Evolutionary conservation across 1,140 invertebrate genomes (phyloP).

Genomic region (Ceratina calcarata): DNA sequence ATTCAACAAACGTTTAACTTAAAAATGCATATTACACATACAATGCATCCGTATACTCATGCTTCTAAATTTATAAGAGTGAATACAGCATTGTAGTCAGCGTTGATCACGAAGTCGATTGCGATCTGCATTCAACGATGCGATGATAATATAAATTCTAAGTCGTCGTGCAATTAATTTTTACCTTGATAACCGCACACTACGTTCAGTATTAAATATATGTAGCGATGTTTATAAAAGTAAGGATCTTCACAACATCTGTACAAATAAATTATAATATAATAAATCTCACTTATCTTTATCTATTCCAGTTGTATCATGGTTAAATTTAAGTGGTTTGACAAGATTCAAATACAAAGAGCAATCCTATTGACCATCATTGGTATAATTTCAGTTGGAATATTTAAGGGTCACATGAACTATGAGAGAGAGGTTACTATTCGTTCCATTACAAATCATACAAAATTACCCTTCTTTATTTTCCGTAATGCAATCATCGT

Average conservation of each 20-base stretch:
- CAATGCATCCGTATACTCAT: neutral
- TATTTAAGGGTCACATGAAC: conserved; percentile 54
- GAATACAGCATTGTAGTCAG: neutral
- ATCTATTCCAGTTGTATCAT: conserved; percentile 26
- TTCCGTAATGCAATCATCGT: neutral
- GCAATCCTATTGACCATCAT: conserved; percentile 50
- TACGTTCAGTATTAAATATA: too few relatives aligned
- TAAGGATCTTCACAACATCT: neutral
- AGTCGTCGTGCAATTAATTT: neutral
- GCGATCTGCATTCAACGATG: neutral
- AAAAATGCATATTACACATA: neutral
- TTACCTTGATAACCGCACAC: neutral
- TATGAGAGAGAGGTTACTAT: conserved; percentile 62
- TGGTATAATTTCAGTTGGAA: conserved; percentile 54
- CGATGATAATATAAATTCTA: conserved; percentile 11
- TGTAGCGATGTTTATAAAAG: neutral
- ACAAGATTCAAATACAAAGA: conserved; percentile 55
- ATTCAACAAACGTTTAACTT: neutral
- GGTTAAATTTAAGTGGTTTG: conserved; percentile 38
- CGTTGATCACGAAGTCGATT: neutral
- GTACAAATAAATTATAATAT: neutral
- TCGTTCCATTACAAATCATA: neutral
- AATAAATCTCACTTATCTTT: too few relatives aligned
- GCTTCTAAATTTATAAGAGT: neutral
- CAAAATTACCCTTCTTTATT: too few relatives aligned